Percentiles rank a stretch among this genome's conserved stretches.
These are phyloP conservation scores for Micrastur ruficollis DNA, from an alignment of 2,797 vertebrate genomes.

Conservation along the genomic window DNA sequence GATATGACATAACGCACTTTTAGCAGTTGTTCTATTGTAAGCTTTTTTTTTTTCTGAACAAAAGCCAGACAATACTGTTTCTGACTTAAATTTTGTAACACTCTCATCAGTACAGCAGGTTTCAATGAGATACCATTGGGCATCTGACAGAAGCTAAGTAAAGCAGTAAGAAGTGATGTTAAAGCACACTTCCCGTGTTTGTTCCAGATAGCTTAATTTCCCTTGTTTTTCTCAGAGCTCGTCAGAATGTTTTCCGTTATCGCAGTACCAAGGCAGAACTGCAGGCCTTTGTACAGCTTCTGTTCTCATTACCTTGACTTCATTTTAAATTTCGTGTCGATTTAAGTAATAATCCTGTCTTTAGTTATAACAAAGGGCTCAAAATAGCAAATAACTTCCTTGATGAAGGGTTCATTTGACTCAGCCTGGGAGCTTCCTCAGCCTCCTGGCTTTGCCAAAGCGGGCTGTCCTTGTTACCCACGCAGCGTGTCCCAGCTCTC, in stretches of 20 bases:
- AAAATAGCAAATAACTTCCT: background rate
- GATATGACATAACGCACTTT: background rate
- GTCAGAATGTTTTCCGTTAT: background rate
- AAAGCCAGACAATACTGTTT: background rate
- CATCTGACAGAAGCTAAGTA: background rate
- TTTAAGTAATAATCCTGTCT: background rate
- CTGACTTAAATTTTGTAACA: background rate
- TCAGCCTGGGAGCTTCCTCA: background rate
- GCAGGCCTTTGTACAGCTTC: background rate
- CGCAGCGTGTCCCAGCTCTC: background rate
- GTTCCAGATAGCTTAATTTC: background rate
- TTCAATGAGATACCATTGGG: accelerated
- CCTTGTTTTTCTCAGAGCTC: background rate
- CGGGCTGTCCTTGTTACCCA: background rate
- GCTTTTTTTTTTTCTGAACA: background rate
- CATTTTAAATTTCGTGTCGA: background rate
- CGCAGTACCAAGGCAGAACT: background rate
- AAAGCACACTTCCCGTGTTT: accelerated
- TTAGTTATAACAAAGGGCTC: background rate
- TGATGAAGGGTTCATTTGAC: background rate
- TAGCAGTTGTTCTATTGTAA: background rate
- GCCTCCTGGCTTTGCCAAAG: background rate
- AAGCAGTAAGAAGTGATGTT: background rate
- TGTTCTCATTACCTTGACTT: background rate
- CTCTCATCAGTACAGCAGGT: background rate